Evolutionary conservation across 2,797 vertebrate genomes (phyloP), one percentile per base, ranked within the genome.

Genomic region (Gambusia yucatana): DNA sequence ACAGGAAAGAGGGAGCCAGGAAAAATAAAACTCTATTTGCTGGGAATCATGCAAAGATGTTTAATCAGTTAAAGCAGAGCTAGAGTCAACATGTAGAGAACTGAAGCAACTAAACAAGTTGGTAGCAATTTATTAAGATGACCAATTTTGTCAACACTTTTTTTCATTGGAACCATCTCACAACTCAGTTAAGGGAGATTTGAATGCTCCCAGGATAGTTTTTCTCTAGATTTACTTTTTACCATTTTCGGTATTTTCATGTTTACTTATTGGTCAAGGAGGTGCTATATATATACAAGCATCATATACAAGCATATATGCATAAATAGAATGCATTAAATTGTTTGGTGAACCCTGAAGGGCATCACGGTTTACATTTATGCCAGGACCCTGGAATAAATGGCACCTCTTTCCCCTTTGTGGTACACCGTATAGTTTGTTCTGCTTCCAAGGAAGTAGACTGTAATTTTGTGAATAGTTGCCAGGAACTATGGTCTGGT

Each of bases 381-480:
- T 69, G 84, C 84, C 84, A 91, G 78, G 75, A 88, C 75, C 83
- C 73, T 71, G 73, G 82, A 91, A 90, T 89, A 92, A 91, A 87
- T 75, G 79, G 91, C 91, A 92, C 77, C 86, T 83, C 86, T 71
- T 88, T 85, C 90, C 86, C 83, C 63, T 82, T 87, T 94, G 90
- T 77, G 94, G 94, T 87, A 85, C 80, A 85, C 90, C 80, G 87
- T 88, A 90, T 88, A 88, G 87, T 93, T 86, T 93, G 86, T 92
- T 94, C 82, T 76, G 71, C 85, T 90, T 91, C 93, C 94, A 95
- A 93, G 88, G 92, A 93, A 93, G 92, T 94, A 92, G 88, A 90
- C 87, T 89, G 89, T 92, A 93, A 94, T 95, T 91, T 91, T 92
- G 88, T 88, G 85, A 93, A 85, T 91, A 90, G 92, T 93, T 92